Percentiles rank a stretch among this genome's conserved stretches.
Evolutionary conservation across 1,140 invertebrate species (phyloP).

Genomic region (Galendromus occidentalis): DNA sequence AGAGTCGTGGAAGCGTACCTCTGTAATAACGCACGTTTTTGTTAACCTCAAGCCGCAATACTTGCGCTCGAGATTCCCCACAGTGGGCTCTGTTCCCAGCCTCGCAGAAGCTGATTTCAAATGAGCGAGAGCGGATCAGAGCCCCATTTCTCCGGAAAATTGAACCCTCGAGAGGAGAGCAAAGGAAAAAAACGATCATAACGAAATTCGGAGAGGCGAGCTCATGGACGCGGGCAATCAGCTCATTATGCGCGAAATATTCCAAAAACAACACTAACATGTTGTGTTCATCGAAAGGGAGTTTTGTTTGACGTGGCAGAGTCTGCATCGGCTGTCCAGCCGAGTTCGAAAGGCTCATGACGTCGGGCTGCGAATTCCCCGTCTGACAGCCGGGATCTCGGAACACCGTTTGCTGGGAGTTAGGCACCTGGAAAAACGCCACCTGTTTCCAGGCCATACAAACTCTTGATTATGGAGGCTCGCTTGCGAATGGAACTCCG

Average conservation of each 20-base stretch:
- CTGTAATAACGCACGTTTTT: not conserved
- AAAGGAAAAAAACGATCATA: too few relatives aligned
- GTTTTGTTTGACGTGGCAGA: slow-evolving; percentile 1
- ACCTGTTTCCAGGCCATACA: not conserved
- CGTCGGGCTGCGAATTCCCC: not conserved
- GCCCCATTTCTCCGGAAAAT: too few relatives aligned
- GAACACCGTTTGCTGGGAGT: slow-evolving; percentile 10
- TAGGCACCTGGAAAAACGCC: slow-evolving; percentile 8
- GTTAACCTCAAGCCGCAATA: too few relatives aligned
- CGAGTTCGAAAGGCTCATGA: not conserved
- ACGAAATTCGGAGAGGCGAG: too few relatives aligned
- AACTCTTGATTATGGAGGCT: not conserved
- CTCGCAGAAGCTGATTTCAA: too few relatives aligned
- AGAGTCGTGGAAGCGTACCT: slow-evolving; percentile 4
- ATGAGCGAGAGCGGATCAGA: too few relatives aligned
- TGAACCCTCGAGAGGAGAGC: too few relatives aligned
- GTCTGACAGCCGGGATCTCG: not conserved
- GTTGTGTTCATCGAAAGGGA: not conserved
- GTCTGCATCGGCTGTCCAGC: not conserved
- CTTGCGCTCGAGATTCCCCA: too few relatives aligned
- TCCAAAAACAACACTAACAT: not conserved
- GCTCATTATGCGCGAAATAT: too few relatives aligned
- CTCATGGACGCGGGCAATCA: too few relatives aligned
- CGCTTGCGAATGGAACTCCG: too few relatives aligned
- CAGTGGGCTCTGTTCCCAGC: too few relatives aligned